Base-by-base conservation (phyloP, 1,140 invertebrate species). In the Ylistrum balloti region DNA sequence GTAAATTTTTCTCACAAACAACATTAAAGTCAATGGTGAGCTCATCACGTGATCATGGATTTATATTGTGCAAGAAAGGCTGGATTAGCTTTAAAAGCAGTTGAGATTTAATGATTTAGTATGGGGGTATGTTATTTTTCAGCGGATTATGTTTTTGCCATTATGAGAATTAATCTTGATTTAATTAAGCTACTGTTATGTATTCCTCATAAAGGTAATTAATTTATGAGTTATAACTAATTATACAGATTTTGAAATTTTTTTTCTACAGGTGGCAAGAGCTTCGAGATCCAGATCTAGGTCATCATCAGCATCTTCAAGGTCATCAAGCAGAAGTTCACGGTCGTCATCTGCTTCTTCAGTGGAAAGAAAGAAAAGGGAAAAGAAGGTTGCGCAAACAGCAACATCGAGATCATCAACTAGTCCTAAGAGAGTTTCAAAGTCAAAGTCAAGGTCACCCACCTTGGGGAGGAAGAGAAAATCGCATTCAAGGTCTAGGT, bases 271-370 rank as follows among this genome's bases (percentile, higher is more conserved):
- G 56, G 56, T 74, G 22, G 56, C n/a, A 2, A n/a, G 56, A 74
- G 56, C 56, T n/a, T 74, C 56, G 45, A 90, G 90, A 85, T 92
- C 90, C n/a, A 74, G 88, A 85, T 91, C 91, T 32, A 45, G 86
- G 74, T 91, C 91, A 87, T 48, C 88, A 56, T 88, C 90, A 86
- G 87, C 91, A 32, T 91, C 90, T 22, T 85, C 89, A 90, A 13
- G 88, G 90, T 13, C 56, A 89, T 45, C 85, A 45, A 11, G 88
- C 32, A 45, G 88, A 91, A 35, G 85, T 74, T 32, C 38, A 34
- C 34, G 28, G 28, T 86, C 41, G 17, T 34, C 34, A 33, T 86
- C 87, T 33, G 38, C 86, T 10, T 35, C 33, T 33, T 88, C 87
- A 88, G 28, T 33, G n/a, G 85, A 87, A 20, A 74, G 33, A 10